Conservation (phyloP, 2,888 invertebrate genomes). For the Eledone cirrhosa region DNA sequence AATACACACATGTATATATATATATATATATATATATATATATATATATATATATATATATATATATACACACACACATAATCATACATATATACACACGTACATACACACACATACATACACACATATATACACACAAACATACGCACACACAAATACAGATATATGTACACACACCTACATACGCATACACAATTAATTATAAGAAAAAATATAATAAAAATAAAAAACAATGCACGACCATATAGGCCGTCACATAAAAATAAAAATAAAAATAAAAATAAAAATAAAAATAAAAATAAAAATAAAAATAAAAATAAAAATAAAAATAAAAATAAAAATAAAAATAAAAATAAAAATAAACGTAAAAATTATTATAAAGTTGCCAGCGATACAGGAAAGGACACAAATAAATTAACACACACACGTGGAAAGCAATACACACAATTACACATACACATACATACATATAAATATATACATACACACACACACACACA, state of each 20-base stretch:
- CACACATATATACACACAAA: neutral
- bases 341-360: too few species aligned
- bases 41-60: neutral
- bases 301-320: neutral
- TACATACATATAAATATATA: neutral
- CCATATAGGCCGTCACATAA: neutral
- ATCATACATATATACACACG: too few species aligned
- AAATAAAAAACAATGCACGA: neutral
- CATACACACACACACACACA: slow-evolving; percentile 2
- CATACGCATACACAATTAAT: neutral
- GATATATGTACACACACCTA: neutral
- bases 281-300: neutral
- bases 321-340: neutral
- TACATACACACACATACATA: neutral
- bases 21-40: neutral
- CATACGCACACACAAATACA: neutral
- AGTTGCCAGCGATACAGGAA: too few species aligned
- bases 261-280: neutral
- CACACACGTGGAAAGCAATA: too few species aligned
- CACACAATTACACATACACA: too few species aligned
- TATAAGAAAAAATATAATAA: neutral
- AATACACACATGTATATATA: neutral
- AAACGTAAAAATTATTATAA: too few species aligned
- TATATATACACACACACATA: neutral
- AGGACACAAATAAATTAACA: too few species aligned